Conservation (phyloP, 1,140 invertebrate species). For the Plectrocnemia conspersa region DNA sequence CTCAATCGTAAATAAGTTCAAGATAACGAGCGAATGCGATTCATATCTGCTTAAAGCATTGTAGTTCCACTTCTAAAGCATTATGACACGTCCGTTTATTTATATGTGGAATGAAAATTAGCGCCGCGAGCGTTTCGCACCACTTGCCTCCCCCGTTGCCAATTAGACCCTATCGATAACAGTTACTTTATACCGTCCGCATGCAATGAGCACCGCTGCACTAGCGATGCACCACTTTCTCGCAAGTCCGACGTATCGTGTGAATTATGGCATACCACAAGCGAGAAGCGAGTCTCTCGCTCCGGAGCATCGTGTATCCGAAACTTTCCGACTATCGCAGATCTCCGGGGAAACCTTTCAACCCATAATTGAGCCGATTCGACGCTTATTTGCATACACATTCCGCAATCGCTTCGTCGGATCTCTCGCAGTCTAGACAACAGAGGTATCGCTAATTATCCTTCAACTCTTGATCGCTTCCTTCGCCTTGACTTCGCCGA, state of each 20-base stretch:
- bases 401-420: no score
- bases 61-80: no score
- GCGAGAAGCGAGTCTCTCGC: neutral
- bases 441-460: neutral
- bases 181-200: neutral
- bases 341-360: no score
- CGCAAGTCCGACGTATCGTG: neutral
- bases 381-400: neutral
- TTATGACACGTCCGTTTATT: no score
- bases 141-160: constrained; percentile 13
- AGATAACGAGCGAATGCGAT: no score
- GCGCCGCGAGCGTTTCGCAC: no score
- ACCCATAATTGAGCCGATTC: neutral
- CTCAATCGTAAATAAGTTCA: no score
- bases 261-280: neutral
- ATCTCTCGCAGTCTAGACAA: neutral
- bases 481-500: neutral
- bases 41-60: no score
- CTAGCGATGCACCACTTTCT: neutral
- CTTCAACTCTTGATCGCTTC: neutral
- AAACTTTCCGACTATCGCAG: neutral
- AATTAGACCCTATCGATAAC: constrained; percentile 21
- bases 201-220: neutral
- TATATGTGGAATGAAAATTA: no score
- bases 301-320: neutral